Evolutionary conservation across 2,888 invertebrate genomes (phyloP).

Genomic region (Trileptium ribeirensis): DNA sequence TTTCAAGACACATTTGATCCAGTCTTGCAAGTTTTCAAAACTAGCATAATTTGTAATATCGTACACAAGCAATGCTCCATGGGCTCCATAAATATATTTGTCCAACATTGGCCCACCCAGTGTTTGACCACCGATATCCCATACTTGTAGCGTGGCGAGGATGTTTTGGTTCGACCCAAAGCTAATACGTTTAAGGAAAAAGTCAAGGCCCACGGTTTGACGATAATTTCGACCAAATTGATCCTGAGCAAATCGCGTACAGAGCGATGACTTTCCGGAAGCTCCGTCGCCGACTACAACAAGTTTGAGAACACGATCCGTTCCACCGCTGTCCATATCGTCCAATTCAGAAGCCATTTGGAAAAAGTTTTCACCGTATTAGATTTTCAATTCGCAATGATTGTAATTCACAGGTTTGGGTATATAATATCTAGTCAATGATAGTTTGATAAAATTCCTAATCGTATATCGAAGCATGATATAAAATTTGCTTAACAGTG

Average conservation of each 20-base stretch:
- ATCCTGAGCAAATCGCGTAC: neutral
- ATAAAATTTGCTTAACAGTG: no score
- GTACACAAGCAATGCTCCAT: conserved; percentile 64
- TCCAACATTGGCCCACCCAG: conserved; percentile 69
- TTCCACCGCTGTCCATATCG: neutral
- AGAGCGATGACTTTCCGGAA: neutral
- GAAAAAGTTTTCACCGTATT: no score
- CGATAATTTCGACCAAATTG: neutral
- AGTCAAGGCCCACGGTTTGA: neutral
- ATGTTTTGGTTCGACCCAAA: neutral
- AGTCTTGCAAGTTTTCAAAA: conserved; percentile 67
- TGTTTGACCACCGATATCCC: conserved; percentile 75
- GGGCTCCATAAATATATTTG: conserved; percentile 57
- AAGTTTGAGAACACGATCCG: conserved; percentile 51
- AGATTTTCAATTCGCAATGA: no score
- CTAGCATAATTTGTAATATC: conserved; percentile 73
- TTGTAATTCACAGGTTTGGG: no score
- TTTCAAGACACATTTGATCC: conserved; percentile 60
- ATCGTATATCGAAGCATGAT: no score
- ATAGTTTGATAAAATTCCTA: no score
- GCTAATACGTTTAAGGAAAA: neutral
- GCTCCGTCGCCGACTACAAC: neutral
- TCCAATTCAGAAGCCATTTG: neutral
- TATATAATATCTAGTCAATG: no score
- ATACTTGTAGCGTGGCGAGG: conserved; percentile 58